Base-by-base conservation (phyloP, 2,797 vertebrate genomes). In the Lacerta bilineata region DNA sequence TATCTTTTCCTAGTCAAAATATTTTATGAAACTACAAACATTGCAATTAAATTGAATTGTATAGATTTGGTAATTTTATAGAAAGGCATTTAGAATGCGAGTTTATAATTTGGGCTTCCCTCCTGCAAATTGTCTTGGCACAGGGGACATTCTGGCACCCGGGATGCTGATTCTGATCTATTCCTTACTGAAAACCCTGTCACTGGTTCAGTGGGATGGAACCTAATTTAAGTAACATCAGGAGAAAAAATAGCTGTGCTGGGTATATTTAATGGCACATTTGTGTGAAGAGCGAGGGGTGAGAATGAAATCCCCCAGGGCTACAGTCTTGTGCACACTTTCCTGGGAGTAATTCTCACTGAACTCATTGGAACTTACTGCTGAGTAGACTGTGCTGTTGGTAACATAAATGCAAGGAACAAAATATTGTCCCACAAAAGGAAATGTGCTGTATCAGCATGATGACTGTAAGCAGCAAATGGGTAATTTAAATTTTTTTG, bases 401-500 rank as follows among this genome's bases (percentile, higher is more conserved):
- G 91, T 92, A 95, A 66, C 75, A 81, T 85, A 89, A 90, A 80
- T 4, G 27, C 39, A 66, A 59, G 80, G 36, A 86, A 91, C 61
- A 90, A 92, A 92, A 69, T 87, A 88, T 85, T 68, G 83, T 87
- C 64, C 46, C 90, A 61, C 74, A 90, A 13, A 90, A 92, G 88
- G 41, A 46, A 83, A 2, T 87, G 77, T 41, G 23, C 25, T 27
- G 0, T 39, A 79, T 94, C 84, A 93, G 84, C 87, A 71, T 46
- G 50, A 87, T 91, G 78, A 85, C 79, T 78, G 39, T 69, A 80
- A 83, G 77, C 91, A 68, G 81, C 81, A 85, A 92, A 80, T 68
- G 91, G 85, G 55, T 90, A 83, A 61, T 87, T 86, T 93, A 84
- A 90, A 83, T 68, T 85, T 61, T 85, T 61, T 3, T 11, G 3